Evolutionary conservation across 2,888 invertebrate genomes (phyloP), one percentile per base, ranked within the genome.

Genomic region (Oxytorus armatus): DNA sequence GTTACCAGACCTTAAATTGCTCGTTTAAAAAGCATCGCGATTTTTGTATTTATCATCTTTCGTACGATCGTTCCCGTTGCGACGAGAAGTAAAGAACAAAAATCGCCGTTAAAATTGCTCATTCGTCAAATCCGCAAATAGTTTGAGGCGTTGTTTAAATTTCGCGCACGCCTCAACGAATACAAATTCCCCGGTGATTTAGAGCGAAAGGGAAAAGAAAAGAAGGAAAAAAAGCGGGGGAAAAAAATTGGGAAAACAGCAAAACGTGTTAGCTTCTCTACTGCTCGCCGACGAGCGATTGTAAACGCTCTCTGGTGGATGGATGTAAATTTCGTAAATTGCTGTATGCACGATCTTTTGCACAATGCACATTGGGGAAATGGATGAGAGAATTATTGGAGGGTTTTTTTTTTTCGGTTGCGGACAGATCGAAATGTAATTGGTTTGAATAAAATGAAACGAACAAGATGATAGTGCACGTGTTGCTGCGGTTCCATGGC

Each of bases 391-490:
- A 55, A 55, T 55, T n/a, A n/a, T n/a, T 55, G 8, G 55, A 33
- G 51, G 29, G 21, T 11, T 59, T 68, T n/a, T 14, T 59, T 68
- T n/a, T 14, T 21, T 10, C 10, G 29, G 55, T 3, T 16, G 68
- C 53, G 68, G 39, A 44, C 29, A 65, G 36, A 63, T 70, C 36
- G 63, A 53, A 79, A 66, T 70, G 59, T 75, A 75, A 75, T 79
- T 79, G 44, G 59, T 75, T 29, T 16, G 73, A 59, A 65, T 77
- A 75, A 79, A 79, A 79, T 66, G 29, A 29, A 33, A 49, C 53
- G 21, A 21, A 57, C 33, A 11, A 14, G 65, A 42, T 29, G 65
- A 70, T 66, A 70, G 70, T 59, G 57, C 59, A 51, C 70, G 51
- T 70, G 70, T 14, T 53, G 21, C 47, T 21, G 51, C 65, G 36